A percentile compares a stretch with the other conserved stretches of the same genome.
Conservation (phyloP, 2,888 invertebrate genomes). For the Torymus aiolomorphi region DNA sequence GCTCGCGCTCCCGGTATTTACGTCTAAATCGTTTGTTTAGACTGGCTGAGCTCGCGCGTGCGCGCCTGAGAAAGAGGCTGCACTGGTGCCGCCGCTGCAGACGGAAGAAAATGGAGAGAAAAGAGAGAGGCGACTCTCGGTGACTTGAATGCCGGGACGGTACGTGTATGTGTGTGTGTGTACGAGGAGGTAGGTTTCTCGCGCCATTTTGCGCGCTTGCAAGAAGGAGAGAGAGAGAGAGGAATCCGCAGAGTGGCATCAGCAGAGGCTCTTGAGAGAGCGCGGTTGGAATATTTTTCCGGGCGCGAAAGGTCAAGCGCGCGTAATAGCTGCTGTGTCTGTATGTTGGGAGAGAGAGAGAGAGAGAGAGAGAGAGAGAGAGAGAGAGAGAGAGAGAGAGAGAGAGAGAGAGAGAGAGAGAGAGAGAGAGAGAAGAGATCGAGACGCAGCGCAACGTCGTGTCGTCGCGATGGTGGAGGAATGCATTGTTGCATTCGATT, state of each 20-base stretch:
- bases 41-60: background rate
- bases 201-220: conserved; percentile 3
- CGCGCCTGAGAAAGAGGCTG: conserved; percentile 30
- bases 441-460: no score
- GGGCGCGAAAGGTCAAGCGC: conserved; percentile 51
- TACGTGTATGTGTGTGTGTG: background rate
- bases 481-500: no score
- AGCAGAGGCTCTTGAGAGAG: background rate
- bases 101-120: conserved; percentile 29
- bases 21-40: conserved; percentile 53
- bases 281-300: conserved; percentile 43
- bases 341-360: no score
- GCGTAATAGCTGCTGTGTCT: background rate
- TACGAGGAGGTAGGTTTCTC: conserved; percentile 24
- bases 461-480: no score
- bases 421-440: no score
- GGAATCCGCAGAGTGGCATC: conserved; percentile 23
- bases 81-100: background rate
- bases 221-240: background rate
- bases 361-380: no score
- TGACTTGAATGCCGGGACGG: conserved; percentile 47
- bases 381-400: no score
- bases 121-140: background rate
- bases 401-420: no score
- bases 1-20: conserved; percentile 37